Conservation (phyloP, 2,888 invertebrate species). For the Caenorhabditis doughertyi region DNA sequence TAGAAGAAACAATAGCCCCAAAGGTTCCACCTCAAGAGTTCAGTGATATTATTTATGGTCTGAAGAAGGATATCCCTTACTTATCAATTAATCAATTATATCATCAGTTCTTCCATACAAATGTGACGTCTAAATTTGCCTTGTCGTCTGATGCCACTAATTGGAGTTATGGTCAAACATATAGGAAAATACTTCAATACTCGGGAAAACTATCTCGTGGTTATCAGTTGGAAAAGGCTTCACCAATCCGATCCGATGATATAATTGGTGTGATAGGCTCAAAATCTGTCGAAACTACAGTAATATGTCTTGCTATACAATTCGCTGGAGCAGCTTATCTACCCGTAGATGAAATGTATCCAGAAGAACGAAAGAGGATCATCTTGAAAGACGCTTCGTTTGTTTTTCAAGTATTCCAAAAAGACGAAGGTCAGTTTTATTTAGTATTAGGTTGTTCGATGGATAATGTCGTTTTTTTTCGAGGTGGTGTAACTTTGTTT, state of each 20-base stretch:
- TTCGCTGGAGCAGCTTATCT: conserved; percentile 48
- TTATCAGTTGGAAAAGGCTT: conserved; percentile 52
- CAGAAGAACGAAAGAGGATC: conserved; percentile 23
- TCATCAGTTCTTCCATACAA: conserved; percentile 10
- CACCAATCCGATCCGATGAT: conserved; percentile 63
- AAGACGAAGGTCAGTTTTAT: not conserved
- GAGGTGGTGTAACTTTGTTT: too few species aligned
- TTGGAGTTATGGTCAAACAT: conserved; percentile 1
- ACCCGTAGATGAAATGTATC: conserved; percentile 51
- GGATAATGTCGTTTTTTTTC: too few species aligned
- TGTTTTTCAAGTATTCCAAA: not conserved
- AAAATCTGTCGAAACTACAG: conserved; percentile 51
- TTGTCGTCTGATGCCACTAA: not conserved
- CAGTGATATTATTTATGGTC: conserved; percentile 11
- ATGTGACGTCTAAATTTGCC: not conserved
- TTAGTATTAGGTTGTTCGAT: not conserved
- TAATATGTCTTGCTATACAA: conserved; percentile 43
- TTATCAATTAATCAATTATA: conserved; percentile 14
- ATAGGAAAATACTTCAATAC: not conserved
- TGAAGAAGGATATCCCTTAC: conserved; percentile 23
- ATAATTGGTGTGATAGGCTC: conserved; percentile 68
- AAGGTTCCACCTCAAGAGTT: too few species aligned
- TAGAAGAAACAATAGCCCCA: not conserved
- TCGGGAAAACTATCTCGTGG: not conserved
- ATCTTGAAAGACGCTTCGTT: conserved; percentile 40